Evolutionary conservation across 2,113 vertebrate species (phyloP).

Genomic region (Catagonus wagneri): DNA sequence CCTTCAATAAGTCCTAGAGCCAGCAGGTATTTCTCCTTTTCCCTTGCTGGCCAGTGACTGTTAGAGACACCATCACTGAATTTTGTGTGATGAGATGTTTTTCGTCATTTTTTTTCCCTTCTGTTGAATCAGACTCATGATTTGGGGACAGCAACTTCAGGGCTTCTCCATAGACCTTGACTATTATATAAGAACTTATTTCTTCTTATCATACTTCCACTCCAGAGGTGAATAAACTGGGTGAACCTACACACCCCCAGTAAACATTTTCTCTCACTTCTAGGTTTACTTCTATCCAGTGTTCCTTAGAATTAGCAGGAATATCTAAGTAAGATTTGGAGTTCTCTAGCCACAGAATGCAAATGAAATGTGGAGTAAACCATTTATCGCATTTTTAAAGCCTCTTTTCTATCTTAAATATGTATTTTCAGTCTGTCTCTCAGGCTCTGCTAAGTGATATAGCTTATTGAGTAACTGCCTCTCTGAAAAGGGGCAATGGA

Average conservation of each 20-base stretch:
- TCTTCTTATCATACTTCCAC: conserved; percentile 7
- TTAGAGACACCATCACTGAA: conserved; percentile 49
- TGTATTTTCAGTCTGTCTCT: conserved; percentile 51
- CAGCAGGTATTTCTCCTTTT: background rate
- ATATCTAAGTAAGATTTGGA: background rate
- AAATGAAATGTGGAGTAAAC: conserved; percentile 63
- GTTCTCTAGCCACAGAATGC: conserved; percentile 35
- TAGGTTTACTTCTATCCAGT: conserved; percentile 36
- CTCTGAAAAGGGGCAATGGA: conserved; percentile 36
- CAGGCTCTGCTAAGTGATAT: conserved; percentile 37
- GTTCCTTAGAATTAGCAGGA: conserved; percentile 53
- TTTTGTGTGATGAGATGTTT: conserved; percentile 61
- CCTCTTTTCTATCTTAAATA: conserved; percentile 63
- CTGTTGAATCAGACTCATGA: conserved; percentile 66
- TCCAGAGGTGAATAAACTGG: background rate
- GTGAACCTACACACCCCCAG: background rate
- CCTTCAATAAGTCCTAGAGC: conserved; percentile 89
- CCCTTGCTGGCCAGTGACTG: conserved; percentile 39
- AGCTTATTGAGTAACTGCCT: conserved; percentile 27
- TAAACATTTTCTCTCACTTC: conserved; percentile 19
- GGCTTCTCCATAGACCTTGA: conserved; percentile 33
- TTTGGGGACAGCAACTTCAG: conserved; percentile 42
- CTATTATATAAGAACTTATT: background rate
- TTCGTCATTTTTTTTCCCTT: conserved; percentile 43
- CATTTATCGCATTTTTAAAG: conserved; percentile 31